These are phyloP conservation scores for Caenorhabditis sp. DNA, from an alignment of 2,888 invertebrate species.

Conservation along the genomic window DNA sequence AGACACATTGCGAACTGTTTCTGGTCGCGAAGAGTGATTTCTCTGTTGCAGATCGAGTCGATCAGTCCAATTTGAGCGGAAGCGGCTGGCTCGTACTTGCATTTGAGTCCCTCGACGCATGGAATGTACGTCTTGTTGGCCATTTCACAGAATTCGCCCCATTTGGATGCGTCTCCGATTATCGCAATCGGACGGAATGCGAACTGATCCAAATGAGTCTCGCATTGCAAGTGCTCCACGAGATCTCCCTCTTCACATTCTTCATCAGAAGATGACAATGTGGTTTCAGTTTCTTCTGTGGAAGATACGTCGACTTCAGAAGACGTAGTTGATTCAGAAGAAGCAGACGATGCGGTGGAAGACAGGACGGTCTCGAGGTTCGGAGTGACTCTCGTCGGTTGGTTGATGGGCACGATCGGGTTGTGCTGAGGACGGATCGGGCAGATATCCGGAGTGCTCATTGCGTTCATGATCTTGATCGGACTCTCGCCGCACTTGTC, in stretches of 20 bases:
- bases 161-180: conserved; percentile 70
- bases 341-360: conserved; percentile 21
- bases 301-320: no score
- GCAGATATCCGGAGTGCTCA: conserved; percentile 69
- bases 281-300: conserved; percentile 11
- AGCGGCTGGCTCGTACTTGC: conserved; percentile 69
- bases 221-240: conserved; percentile 72
- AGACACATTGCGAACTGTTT: conserved; percentile 61
- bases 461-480: conserved; percentile 66
- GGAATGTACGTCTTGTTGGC: conserved; percentile 68
- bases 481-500: conserved; percentile 75
- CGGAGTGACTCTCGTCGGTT: conserved; percentile 24
- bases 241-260: conserved; percentile 71
- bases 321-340: conserved; percentile 3
- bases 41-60: conserved; percentile 67
- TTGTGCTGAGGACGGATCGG: conserved; percentile 54
- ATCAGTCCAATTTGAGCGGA: conserved; percentile 65
- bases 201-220: conserved; percentile 71
- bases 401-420: conserved; percentile 57
- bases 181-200: conserved; percentile 73
- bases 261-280: conserved; percentile 54
- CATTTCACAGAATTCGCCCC: conserved; percentile 71
- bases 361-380: conserved; percentile 34
- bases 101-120: conserved; percentile 69
- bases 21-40: conserved; percentile 60